Conservation (phyloP, 2,888 invertebrate species). For the Dione vanillae region DNA sequence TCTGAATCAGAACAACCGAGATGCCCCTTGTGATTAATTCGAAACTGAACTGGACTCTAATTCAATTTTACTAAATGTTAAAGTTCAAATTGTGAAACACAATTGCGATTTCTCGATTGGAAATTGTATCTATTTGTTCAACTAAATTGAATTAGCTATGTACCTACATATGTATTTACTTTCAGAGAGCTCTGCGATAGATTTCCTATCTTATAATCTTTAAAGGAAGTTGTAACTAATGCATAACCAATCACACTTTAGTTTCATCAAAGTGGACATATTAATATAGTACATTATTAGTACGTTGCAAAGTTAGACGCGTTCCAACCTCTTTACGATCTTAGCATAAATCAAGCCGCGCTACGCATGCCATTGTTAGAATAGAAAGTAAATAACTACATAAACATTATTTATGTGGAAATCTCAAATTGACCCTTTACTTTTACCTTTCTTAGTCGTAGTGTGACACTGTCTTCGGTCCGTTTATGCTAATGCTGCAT, state of each 20-base stretch:
- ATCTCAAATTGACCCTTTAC: conserved; percentile 53
- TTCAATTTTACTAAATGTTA: conserved; percentile 67
- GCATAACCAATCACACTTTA: neutral
- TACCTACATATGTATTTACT: neutral
- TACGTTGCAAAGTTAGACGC: conserved; percentile 2
- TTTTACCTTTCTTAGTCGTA: conserved; percentile 48
- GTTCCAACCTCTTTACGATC: conserved; percentile 23
- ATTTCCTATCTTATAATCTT: neutral
- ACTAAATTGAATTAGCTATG: conserved; percentile 27
- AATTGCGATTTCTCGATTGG: conserved; percentile 40
- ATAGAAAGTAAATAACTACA: conserved; percentile 49
- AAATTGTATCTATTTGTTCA: conserved; percentile 28
- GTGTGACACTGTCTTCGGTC: conserved; percentile 61
- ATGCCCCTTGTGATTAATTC: conserved; percentile 60
- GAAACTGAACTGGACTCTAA: conserved; percentile 62
- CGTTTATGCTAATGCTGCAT: conserved; percentile 80
- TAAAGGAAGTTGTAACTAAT: neutral
- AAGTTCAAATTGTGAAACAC: conserved; percentile 57
- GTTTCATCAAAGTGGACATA: neutral
- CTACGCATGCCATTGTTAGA: conserved; percentile 47
- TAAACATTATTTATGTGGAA: conserved; percentile 50
- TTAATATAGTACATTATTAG: neutral
- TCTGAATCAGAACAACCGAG: conserved; percentile 62
- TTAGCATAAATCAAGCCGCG: conserved; percentile 37
- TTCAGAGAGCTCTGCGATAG: neutral